These are phyloP conservation scores for Willisornis vidua DNA, from an alignment of 2,113 vertebrate genomes.

Conservation along the genomic window DNA sequence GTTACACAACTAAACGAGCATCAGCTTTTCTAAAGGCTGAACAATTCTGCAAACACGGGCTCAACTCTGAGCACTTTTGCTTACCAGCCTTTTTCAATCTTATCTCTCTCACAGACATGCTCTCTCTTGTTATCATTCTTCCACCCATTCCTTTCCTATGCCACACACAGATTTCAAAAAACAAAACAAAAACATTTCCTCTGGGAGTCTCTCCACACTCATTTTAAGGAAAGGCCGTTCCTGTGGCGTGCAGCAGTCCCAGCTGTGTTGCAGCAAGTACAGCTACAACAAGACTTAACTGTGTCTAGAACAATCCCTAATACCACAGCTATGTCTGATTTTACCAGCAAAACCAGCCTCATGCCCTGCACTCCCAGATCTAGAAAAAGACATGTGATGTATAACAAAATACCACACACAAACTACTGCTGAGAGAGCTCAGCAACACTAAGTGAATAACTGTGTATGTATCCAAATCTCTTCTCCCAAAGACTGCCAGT, in stretches of 20 bases:
- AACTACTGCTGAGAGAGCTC: neutral
- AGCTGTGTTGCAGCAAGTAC: constrained; percentile 41
- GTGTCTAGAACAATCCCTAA: constrained; percentile 34
- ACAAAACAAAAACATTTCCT: constrained; percentile 34
- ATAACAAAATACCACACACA: constrained; percentile 9
- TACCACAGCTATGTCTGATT: constrained; percentile 53
- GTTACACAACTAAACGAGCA: neutral
- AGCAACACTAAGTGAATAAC: neutral
- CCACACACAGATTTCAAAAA: constrained; percentile 33
- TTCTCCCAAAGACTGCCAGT: neutral
- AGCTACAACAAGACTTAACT: constrained; percentile 24
- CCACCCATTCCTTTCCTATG: constrained; percentile 26
- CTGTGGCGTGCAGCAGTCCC: constrained; percentile 43
- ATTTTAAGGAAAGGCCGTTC: constrained; percentile 35
- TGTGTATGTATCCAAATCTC: neutral
- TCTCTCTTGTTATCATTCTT: constrained; percentile 54
- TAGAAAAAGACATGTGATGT: neutral
- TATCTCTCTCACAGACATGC: constrained; percentile 33
- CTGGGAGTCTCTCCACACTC: constrained; percentile 18
- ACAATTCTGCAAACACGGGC: neutral
- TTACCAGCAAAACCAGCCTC: constrained; percentile 12
- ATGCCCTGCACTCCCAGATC: neutral
- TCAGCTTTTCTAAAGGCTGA: neutral
- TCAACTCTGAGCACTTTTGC: constrained; percentile 27
- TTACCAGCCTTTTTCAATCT: constrained; percentile 51